Evolutionary conservation across 2,797 vertebrate genomes (phyloP).

Genomic region (Pseudochaenichthys georgianus): DNA sequence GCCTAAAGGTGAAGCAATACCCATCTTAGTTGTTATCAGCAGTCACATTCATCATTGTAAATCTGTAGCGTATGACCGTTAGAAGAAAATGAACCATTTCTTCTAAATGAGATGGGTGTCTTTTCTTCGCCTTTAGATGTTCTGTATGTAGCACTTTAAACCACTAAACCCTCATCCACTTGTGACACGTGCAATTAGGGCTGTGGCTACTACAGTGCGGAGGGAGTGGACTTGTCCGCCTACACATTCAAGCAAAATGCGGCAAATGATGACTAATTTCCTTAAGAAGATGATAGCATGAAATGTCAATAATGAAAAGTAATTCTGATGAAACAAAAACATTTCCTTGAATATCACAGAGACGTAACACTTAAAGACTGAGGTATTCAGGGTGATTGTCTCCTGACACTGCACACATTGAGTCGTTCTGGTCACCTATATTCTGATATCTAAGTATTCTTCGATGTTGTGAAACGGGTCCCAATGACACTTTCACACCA

Average conservation of each 20-base stretch:
- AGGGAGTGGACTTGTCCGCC: slow-evolving; percentile 28
- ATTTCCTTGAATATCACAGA: slow-evolving; percentile 60
- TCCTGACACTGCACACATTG: slow-evolving; percentile 8
- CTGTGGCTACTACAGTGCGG: slow-evolving; percentile 46
- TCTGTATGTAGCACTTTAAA: slow-evolving; percentile 44
- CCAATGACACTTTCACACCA: not conserved
- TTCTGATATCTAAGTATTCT: slow-evolving; percentile 26
- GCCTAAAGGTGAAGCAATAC: slow-evolving; percentile 8
- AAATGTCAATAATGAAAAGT: slow-evolving; percentile 20
- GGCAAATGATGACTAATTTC: slow-evolving; percentile 64
- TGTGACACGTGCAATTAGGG: slow-evolving; percentile 49
- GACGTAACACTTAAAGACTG: not conserved
- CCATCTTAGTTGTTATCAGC: not conserved
- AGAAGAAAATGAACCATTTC: slow-evolving; percentile 62
- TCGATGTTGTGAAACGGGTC: slow-evolving; percentile 39
- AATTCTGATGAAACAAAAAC: slow-evolving; percentile 48
- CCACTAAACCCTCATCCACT: slow-evolving; percentile 21
- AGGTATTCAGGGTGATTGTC: not conserved
- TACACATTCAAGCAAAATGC: not conserved
- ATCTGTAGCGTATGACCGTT: slow-evolving; percentile 17
- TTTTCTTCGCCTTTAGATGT: slow-evolving; percentile 46
- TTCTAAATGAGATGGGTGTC: slow-evolving; percentile 56
- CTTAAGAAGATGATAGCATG: slow-evolving; percentile 27
- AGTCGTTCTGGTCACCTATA: slow-evolving; percentile 31
- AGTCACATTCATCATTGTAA: slow-evolving; percentile 57